Percentiles rank a stretch among this genome's conserved stretches.
Evolutionary conservation across 2,888 invertebrate genomes (phyloP).

Genomic region (Dolomedes plantarius): DNA sequence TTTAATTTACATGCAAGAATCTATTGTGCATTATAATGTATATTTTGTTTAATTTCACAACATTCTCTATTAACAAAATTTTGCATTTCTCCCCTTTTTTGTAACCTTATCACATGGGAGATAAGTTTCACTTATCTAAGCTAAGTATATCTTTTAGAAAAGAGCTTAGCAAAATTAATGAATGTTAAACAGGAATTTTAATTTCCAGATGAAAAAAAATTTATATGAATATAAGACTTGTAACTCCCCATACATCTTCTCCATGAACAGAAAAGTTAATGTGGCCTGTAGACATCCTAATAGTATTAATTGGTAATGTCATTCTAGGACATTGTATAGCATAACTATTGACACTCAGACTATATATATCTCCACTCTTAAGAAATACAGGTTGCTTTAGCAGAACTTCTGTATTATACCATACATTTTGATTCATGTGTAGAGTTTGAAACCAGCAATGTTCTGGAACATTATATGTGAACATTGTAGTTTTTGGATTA

Average conservation of each 20-base stretch:
- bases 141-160: too few relatives aligned
- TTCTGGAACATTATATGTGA: conserved; percentile 24
- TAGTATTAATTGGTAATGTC: neutral
- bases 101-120: too few relatives aligned
- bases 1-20: too few relatives aligned
- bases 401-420: conserved; percentile 33
- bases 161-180: too few relatives aligned
- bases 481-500: conserved; percentile 32
- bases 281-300: conserved; percentile 19
- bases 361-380: conserved; percentile 44
- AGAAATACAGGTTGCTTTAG: conserved; percentile 36
- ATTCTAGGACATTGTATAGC: conserved; percentile 38
- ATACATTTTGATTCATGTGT: conserved; percentile 27
- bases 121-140: too few relatives aligned
- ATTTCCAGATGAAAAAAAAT: too few relatives aligned
- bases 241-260: conserved; percentile 36
- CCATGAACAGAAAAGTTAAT: conserved; percentile 52
- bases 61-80: too few relatives aligned
- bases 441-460: conserved; percentile 12
- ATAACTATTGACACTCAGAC: conserved; percentile 14
- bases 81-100: too few relatives aligned
- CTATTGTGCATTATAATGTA: too few relatives aligned
- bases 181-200: too few relatives aligned
- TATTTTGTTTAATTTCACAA: too few relatives aligned
- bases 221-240: conserved; percentile 26